Evolutionary conservation across 2,888 invertebrate genomes (phyloP).

Genomic region (Microctonus hyperodae): DNA sequence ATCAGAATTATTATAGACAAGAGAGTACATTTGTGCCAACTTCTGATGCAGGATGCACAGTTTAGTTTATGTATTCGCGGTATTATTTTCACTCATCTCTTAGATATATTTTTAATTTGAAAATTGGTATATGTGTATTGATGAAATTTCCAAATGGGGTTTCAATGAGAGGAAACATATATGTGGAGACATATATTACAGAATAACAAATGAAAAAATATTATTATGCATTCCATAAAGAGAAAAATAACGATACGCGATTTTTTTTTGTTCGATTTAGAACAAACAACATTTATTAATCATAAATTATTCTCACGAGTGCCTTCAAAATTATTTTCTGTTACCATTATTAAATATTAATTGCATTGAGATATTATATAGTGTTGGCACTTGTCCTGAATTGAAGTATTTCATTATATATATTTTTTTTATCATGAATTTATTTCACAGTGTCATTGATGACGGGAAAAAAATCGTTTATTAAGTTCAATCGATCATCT

Average conservation of each 20-base stretch:
- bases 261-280: constrained; percentile 6
- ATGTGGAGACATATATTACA: neutral
- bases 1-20: constrained; percentile 53
- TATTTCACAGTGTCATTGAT: too few species aligned
- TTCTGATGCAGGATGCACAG: constrained; percentile 57
- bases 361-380: too few species aligned
- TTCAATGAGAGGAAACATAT: constrained; percentile 14
- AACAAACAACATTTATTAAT: constrained; percentile 6
- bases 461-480: constrained; percentile 31
- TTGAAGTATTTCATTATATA: too few species aligned
- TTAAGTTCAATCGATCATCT: constrained; percentile 13
- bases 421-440: too few species aligned
- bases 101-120: neutral
- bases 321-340: constrained; percentile 10
- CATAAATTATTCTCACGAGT: constrained; percentile 8
- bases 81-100: constrained; percentile 2
- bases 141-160: neutral
- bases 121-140: neutral
- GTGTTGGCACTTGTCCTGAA: too few species aligned
- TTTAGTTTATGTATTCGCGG: constrained; percentile 46
- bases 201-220: constrained; percentile 29
- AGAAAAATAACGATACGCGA: constrained; percentile 24
- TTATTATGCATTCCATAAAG: constrained; percentile 41
- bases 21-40: constrained; percentile 57
- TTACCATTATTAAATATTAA: neutral